These are phyloP conservation scores for Tachysurus vachellii DNA, from an alignment of 2,113 vertebrate species.

Conservation along the genomic window DNA sequence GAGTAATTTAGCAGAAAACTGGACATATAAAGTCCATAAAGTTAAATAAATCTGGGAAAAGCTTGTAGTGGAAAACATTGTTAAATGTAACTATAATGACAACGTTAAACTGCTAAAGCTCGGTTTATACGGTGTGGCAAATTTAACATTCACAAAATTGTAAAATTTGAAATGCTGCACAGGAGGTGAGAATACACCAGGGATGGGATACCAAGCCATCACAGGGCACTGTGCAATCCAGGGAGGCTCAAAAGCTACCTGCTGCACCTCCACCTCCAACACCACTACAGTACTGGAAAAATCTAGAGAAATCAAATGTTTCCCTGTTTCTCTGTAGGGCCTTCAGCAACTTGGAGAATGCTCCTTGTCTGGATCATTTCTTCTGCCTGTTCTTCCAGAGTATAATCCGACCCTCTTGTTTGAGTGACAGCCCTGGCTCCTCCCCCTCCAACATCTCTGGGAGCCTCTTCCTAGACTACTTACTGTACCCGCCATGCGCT, in stretches of 20 bases:
- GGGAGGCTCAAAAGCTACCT: too few species aligned
- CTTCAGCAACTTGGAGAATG: constrained; percentile 81
- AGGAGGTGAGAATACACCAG: background rate
- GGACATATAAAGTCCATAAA: too few species aligned
- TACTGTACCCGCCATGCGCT: constrained; percentile 87
- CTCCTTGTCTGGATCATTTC: constrained; percentile 87
- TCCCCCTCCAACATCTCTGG: constrained; percentile 66
- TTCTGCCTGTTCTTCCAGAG: constrained; percentile 95
- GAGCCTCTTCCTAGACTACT: constrained; percentile 75
- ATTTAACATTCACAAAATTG: background rate
- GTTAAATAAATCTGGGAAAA: too few species aligned
- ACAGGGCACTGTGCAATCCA: background rate
- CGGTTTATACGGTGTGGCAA: background rate
- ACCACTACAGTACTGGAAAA: too few species aligned
- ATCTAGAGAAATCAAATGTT: background rate
- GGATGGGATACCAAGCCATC: background rate
- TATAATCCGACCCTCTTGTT: constrained; percentile 76
- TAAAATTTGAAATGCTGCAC: background rate
- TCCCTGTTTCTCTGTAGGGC: constrained; percentile 72
- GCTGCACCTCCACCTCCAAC: too few species aligned
- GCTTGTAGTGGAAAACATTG: too few species aligned
- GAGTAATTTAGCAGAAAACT: too few species aligned
- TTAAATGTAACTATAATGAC: too few species aligned
- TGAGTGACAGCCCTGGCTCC: constrained; percentile 59
- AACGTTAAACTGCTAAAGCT: background rate